Percentiles rank a stretch among this genome's conserved stretches.
These are phyloP conservation scores for Anniella stebbinsi DNA, from an alignment of 2,797 vertebrate species.

Conservation along the genomic window DNA sequence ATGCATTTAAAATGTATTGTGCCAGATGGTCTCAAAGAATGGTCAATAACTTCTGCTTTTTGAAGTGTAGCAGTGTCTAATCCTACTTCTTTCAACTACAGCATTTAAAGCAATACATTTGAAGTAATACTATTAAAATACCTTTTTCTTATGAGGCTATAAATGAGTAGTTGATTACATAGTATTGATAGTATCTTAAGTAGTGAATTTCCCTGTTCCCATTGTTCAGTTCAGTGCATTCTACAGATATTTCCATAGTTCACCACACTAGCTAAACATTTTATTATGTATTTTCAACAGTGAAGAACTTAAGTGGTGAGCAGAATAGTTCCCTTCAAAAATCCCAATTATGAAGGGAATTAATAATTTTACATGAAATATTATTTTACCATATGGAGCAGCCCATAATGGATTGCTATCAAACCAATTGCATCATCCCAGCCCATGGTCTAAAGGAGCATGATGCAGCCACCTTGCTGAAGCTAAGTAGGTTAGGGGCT, in stretches of 20 bases:
- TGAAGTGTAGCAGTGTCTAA: background rate
- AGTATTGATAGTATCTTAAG: background rate
- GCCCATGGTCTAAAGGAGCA: background rate
- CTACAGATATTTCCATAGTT: background rate
- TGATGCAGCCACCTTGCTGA: background rate
- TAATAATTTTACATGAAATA: background rate
- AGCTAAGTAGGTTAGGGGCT: background rate
- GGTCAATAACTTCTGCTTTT: slow-evolving; percentile 6
- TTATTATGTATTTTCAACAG: background rate
- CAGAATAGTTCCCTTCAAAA: background rate
- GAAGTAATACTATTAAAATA: background rate
- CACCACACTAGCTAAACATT: background rate
- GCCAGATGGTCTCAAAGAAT: background rate
- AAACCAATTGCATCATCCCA: background rate
- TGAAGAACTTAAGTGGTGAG: background rate
- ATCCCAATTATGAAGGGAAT: background rate
- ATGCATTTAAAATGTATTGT: slow-evolving; percentile 4
- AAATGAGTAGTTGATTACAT: background rate
- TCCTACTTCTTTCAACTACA: background rate
- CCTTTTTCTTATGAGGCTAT: background rate
- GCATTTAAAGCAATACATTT: background rate
- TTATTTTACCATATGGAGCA: background rate
- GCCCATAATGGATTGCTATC: background rate
- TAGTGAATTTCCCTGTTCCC: background rate
- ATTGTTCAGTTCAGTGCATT: background rate